Evolutionary conservation across 1,140 invertebrate species (phyloP), one percentile per base, ranked within the genome.

Genomic region (Drosophila athabasca): DNA sequence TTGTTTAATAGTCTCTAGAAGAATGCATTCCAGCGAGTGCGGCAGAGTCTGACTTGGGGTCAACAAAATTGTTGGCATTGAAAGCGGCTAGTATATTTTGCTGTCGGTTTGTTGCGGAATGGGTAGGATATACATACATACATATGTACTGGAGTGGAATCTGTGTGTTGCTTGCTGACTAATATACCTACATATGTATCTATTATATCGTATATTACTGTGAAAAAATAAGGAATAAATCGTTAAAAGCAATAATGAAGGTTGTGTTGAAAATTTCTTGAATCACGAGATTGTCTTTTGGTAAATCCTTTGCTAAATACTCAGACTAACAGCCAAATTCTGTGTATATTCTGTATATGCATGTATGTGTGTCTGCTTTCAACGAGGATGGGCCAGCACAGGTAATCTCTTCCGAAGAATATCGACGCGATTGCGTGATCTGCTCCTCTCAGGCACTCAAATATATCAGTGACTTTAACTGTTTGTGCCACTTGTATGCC

Each of bases 401-500:
- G n/a, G 62, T 43, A 4, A 39, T 13, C 24, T 61, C 17, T 44
- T 11, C 9, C 2, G 13, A 39, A 62, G 29, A 61, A 49, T 17
- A 68, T 51, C 48, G 51, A 62, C 35, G 49, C 41, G 50, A 52
- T 72, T 59, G 71, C 80, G 62, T 72, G 78, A 60, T 62, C 64
- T 48, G 26, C 51, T 35, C 59, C 66, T 54, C 26, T 35, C 66
- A 77, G 49, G 67, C 61, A 62, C 54, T 65, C 54, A 68, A 62
- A 73, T 73, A 51, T 66, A 68, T 65, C 57, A 71, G 71, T 72
- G 60, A 49, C 58, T 61, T 64, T 85, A 69, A 76, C 72, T 84
- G 62, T 89, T 77, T 83, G 54, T 69, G 76, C 55, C 70, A 79
- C 82, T 79, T 83, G 75, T 72, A 41, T 73, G 76, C 62, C 71